Base-by-base conservation (phyloP, 2,113 vertebrate species). In the Zapornia atra region DNA sequence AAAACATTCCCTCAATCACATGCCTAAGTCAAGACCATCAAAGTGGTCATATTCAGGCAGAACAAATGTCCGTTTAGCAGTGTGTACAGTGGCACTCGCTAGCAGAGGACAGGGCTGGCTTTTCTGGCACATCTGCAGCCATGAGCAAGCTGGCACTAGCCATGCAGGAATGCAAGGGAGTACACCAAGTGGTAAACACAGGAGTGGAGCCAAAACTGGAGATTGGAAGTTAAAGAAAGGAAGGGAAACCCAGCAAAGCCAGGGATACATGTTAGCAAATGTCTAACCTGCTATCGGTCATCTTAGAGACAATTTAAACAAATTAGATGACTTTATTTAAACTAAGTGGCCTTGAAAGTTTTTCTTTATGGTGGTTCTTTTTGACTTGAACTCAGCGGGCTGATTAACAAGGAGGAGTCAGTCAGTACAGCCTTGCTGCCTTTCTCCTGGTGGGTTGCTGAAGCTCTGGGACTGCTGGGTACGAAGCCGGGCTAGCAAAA, bases 41-140 rank as follows among this genome's bases (percentile, higher is more conserved):
- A 87, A 82, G 29, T 7, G 11, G 46, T 59, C 31, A 22, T 9
- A 57, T 6, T 59, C 4, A 2, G 2, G 40, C 70, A 78, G 60
- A 78, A 56, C 25, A 54, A 69, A 48, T 3, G 48, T 33, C 48
- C 16, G 7, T 40, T 51, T 33, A 68, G 68, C 46, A 34, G 8
- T 0, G 0, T 26, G 26, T 64, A 64, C 0, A 1, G 50, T 40
- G 51, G 50, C 46, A 28, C 31, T 71, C 2, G 0, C 12, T 38
- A 53, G 63, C 33, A 86, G 38, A 86, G 6, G 8, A 21, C 76
- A 20, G 40, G 53, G 46, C 14, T 90, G 24, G n/a, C 40, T 83
- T 57, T 83, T 51, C 59, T 77, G 64, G 76, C 24, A 73, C 38
- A 59, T 48, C 42, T 86, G 24, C 51, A 81, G 36, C 44, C 40